Evolutionary conservation across 2,797 vertebrate genomes (phyloP).

Genomic region (Anguilla anguilla): DNA sequence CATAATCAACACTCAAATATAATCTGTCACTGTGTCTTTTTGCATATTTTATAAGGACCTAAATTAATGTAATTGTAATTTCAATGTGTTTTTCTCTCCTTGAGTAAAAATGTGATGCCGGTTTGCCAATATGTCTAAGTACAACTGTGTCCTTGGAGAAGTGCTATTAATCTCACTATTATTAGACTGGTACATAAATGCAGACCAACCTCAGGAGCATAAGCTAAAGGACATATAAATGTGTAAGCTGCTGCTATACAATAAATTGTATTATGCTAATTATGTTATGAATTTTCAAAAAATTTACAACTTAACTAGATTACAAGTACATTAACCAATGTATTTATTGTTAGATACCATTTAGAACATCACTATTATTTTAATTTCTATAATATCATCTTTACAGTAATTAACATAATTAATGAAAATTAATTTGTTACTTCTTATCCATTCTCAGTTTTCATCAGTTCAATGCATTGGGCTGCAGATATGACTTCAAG

Average conservation of each 20-base stretch:
- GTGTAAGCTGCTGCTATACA: slow-evolving; percentile 22
- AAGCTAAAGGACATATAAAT: slow-evolving; percentile 32
- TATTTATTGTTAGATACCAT: neutral
- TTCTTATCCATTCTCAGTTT: neutral
- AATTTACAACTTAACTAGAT: slow-evolving; percentile 7
- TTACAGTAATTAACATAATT: no score
- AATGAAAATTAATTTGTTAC: neutral
- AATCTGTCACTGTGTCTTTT: neutral
- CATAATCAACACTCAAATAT: neutral
- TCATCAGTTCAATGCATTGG: neutral
- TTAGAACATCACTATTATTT: neutral
- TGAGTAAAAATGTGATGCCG: slow-evolving; percentile 25
- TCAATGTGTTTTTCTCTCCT: slow-evolving; percentile 11
- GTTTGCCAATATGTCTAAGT: slow-evolving; percentile 20
- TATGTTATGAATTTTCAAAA: slow-evolving; percentile 23
- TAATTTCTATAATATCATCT: neutral
- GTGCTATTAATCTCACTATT: slow-evolving; percentile 34
- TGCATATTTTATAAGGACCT: neutral
- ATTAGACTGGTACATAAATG: slow-evolving; percentile 30
- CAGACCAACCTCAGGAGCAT: slow-evolving; percentile 27
- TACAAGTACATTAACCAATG: neutral
- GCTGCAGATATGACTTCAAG: neutral
- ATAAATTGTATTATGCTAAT: slow-evolving; percentile 15
- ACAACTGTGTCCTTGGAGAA: slow-evolving; percentile 27
- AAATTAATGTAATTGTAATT: neutral